Conservation (phyloP, 2,888 invertebrate genomes). For the Caenorhabditis macrosperma region DNA sequence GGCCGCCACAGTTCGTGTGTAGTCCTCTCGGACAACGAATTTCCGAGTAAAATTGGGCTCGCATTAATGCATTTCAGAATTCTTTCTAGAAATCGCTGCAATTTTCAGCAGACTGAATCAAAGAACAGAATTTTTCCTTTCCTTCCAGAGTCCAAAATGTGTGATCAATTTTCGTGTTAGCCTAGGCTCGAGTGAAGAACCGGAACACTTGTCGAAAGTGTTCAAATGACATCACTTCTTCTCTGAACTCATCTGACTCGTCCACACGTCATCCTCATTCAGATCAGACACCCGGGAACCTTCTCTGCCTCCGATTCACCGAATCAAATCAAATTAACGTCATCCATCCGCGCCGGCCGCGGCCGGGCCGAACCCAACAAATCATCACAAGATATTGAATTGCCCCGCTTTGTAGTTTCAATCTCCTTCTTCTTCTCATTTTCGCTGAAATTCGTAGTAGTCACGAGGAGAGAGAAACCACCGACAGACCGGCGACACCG, state of each 20-base stretch:
- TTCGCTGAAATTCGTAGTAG: conserved; percentile 7
- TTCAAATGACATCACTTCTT: conserved; percentile 22
- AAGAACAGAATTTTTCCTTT: too few relatives aligned
- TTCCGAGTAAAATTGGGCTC: too few relatives aligned
- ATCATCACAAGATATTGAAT: conserved; percentile 6
- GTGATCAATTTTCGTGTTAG: too few relatives aligned
- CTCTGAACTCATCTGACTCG: background rate
- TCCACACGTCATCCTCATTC: conserved; percentile 15
- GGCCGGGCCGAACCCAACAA: background rate
- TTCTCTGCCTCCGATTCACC: background rate
- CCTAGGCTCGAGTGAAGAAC: background rate
- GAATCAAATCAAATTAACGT: conserved; percentile 17
- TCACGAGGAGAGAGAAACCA: conserved; percentile 27
- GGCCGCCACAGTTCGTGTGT: too few relatives aligned
- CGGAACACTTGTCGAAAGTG: background rate
- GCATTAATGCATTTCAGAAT: too few relatives aligned
- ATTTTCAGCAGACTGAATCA: too few relatives aligned
- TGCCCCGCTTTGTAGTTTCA: conserved; percentile 17
- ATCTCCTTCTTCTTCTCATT: conserved; percentile 7
- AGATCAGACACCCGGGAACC: conserved; percentile 17
- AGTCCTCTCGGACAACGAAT: too few relatives aligned
- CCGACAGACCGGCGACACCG: conserved; percentile 3
- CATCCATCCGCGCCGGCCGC: conserved; percentile 15
- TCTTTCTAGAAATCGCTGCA: too few relatives aligned
- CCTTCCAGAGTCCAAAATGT: too few relatives aligned